These are phyloP conservation scores for Tympanoctomys barrerae DNA, from an alignment of 2,797 vertebrate species.

Conservation along the genomic window DNA sequence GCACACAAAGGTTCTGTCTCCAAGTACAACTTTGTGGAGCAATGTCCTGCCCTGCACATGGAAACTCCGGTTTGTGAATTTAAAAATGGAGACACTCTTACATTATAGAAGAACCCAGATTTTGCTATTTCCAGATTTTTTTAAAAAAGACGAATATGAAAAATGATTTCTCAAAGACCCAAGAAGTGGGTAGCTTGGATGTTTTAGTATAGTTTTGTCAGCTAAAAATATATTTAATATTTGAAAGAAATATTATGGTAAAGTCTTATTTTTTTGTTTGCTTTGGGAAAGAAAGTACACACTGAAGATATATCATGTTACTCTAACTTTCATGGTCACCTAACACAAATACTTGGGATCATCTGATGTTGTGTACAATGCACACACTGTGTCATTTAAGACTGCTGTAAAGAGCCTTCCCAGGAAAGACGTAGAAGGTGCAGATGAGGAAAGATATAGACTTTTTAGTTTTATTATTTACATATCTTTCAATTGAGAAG, in stretches of 20 bases:
- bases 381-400: neutral
- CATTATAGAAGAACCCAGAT: slow-evolving; percentile 2
- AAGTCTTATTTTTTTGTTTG: neutral
- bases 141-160: neutral
- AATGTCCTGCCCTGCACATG: neutral
- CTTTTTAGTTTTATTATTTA: slow-evolving; percentile 35
- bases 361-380: neutral
- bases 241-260: neutral
- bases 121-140: neutral
- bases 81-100: neutral
- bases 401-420: neutral
- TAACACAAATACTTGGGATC: neutral
- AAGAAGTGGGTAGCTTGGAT: neutral
- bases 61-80: slow-evolving; percentile 41
- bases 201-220: neutral
- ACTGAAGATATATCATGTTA: neutral
- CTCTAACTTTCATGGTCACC: neutral
- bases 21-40: neutral
- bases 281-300: neutral
- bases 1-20: neutral
- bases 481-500: neutral
- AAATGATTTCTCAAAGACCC: neutral
- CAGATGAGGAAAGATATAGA: neutral
- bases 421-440: neutral
- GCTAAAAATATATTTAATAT: neutral